phyloP scores from a whole-genome alignment of 2,888 invertebrate genomes.

The Nasonovia ribisnigri region DNA sequence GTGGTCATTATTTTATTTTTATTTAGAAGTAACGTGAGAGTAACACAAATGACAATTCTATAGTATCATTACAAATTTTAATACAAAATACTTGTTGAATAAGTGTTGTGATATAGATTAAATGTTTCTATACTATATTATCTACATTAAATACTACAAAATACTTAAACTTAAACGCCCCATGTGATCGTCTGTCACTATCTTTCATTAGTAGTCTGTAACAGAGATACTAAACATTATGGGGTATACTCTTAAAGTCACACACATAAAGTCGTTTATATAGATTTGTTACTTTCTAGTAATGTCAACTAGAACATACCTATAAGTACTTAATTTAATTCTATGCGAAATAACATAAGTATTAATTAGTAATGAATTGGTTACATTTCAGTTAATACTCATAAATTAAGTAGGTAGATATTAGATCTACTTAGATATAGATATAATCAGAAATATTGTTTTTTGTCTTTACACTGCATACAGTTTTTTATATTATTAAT shows the following conservation, averaged over 20 bases:
- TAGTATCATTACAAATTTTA: not conserved
- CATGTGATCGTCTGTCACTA: not conserved
- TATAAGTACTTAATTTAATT: not conserved
- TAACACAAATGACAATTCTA: not conserved
- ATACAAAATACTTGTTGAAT: not conserved
- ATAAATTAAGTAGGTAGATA: not conserved
- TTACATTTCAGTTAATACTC: not conserved
- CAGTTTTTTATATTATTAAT: not conserved
- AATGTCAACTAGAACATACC: not conserved
- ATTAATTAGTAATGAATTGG: not conserved
- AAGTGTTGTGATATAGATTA: not conserved
- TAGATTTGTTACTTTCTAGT: not conserved
- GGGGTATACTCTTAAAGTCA: not conserved
- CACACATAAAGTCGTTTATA: not conserved
- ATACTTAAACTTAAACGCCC: not conserved
- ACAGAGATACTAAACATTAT: not conserved
- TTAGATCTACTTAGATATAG: no score
- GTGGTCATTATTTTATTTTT: not conserved
- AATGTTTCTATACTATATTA: not conserved
- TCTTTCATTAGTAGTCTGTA: not conserved
- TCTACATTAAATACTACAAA: not conserved
- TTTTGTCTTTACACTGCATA: not conserved
- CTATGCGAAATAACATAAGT: not conserved
- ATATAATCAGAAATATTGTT: not conserved
- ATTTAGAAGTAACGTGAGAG: not conserved